Percentiles rank a stretch among this genome's conserved stretches.
phyloP scores from a whole-genome alignment of 30 jellyfish, hydroid and myxozoan species.

The Hydra vulgaris region DNA sequence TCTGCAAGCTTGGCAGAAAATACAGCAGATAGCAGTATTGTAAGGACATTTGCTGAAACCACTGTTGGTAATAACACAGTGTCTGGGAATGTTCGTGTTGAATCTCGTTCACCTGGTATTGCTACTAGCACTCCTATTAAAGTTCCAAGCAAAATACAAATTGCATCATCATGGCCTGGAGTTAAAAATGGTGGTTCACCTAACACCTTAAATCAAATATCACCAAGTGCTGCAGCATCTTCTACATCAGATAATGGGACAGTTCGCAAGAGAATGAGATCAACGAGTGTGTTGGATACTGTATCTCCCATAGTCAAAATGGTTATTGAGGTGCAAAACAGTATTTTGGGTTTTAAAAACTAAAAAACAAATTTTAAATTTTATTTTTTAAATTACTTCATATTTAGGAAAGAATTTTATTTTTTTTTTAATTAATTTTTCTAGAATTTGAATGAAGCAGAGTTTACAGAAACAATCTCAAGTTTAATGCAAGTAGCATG shows the following conservation, averaged over 20 bases:
- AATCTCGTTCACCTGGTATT: conserved; percentile 16
- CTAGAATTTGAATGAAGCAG: conserved; percentile 75
- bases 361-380: not conserved
- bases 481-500: conserved; percentile 88
- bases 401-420: no score
- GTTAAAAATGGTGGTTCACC: conserved; percentile 60
- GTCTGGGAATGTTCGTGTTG: conserved; percentile 7
- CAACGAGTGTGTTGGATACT: conserved; percentile 79
- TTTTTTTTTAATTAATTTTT: not conserved
- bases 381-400: no score
- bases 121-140: conserved; percentile 92
- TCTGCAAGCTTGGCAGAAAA: not conserved
- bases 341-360: not conserved
- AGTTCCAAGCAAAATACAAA: conserved; percentile 46
- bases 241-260: conserved; percentile 72
- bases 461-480: conserved; percentile 74
- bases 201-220: conserved; percentile 32
- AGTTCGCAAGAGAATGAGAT: conserved; percentile 69
- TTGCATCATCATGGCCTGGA: conserved; percentile 99
- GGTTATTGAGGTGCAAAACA: conserved; percentile 61
- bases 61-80: conserved; percentile 4
- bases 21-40: not conserved
- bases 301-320: conserved; percentile 77
- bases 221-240: conserved; percentile 83
- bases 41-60: conserved; percentile 27